Percentiles rank a stretch among this genome's conserved stretches.
Evolutionary conservation across 2,888 invertebrate species (phyloP).

Genomic region (Pristionchus fissidentatus): DNA sequence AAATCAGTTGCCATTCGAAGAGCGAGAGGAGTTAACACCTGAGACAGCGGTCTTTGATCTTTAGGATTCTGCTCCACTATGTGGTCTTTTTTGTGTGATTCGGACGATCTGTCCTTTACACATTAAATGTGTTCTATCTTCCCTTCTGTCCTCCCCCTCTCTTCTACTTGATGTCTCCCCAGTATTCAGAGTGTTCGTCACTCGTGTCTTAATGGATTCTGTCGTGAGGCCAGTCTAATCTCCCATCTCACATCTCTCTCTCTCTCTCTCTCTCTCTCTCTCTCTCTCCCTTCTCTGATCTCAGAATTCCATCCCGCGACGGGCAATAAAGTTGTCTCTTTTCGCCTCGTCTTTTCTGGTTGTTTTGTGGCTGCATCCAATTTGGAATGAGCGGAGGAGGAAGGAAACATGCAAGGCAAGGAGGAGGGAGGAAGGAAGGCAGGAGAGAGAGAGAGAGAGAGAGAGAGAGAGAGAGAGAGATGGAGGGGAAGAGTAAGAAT

Average conservation of each 20-base stretch:
- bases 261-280: too few relatives aligned
- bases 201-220: not conserved
- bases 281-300: not conserved
- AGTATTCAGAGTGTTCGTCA: not conserved
- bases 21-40: slow-evolving; percentile 67
- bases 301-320: slow-evolving; percentile 2
- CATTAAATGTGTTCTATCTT: not conserved
- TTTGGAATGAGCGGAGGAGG: not conserved
- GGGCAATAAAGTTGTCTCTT: slow-evolving; percentile 13
- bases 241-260: too few relatives aligned
- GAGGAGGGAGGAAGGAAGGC: not conserved
- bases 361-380: slow-evolving; percentile 24
- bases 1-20: slow-evolving; percentile 71
- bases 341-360: not conserved
- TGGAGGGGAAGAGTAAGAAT: not conserved
- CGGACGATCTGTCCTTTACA: not conserved
- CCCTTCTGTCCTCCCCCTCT: not conserved
- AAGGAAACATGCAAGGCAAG: slow-evolving; percentile 18
- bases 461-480: too few relatives aligned
- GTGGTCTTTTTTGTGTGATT: not conserved
- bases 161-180: not conserved
- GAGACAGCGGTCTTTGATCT: slow-evolving; percentile 40
- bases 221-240: slow-evolving; percentile 2
- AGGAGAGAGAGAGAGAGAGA: not conserved
- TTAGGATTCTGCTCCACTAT: not conserved